phyloP scores from a whole-genome alignment of 2,113 vertebrate genomes.

The Tinamus guttatus region DNA sequence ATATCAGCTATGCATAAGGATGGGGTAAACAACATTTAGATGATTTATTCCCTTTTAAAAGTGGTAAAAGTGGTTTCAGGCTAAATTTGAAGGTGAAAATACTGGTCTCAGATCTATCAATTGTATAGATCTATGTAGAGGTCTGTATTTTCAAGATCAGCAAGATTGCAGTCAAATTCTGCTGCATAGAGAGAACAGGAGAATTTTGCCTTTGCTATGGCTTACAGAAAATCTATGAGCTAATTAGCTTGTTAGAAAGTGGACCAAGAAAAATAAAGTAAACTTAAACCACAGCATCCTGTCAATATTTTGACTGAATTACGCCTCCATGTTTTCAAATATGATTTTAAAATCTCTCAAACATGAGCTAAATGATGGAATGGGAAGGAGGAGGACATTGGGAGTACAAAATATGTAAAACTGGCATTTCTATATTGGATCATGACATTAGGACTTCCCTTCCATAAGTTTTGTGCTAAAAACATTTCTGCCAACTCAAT shows the following conservation, averaged over 20 bases:
- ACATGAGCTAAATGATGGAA: not conserved
- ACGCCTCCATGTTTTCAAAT: not conserved
- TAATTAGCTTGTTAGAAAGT: not conserved
- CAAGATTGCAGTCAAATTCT: not conserved
- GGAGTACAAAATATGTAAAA: not conserved
- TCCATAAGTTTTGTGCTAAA: not conserved
- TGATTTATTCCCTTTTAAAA: not conserved
- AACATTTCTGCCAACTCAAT: not conserved
- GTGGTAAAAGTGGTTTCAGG: not conserved
- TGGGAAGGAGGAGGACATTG: not conserved
- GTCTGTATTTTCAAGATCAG: not conserved
- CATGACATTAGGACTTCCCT: not conserved
- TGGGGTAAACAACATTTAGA: not conserved
- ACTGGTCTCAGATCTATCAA: not conserved
- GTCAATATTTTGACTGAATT: not conserved
- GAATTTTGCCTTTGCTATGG: not conserved
- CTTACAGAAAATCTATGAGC: not conserved
- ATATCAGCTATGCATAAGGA: not conserved
- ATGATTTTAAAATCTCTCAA: not conserved
- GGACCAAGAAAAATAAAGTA: not conserved
- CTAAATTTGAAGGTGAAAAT: not conserved
- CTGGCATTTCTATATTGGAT: not conserved
- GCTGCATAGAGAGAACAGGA: not conserved
- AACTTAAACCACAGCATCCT: not conserved
- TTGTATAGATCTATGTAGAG: fast-evolving